These are phyloP conservation scores for Herminia tarsipennalis DNA, from an alignment of 2,888 invertebrate species.

Conservation along the genomic window DNA sequence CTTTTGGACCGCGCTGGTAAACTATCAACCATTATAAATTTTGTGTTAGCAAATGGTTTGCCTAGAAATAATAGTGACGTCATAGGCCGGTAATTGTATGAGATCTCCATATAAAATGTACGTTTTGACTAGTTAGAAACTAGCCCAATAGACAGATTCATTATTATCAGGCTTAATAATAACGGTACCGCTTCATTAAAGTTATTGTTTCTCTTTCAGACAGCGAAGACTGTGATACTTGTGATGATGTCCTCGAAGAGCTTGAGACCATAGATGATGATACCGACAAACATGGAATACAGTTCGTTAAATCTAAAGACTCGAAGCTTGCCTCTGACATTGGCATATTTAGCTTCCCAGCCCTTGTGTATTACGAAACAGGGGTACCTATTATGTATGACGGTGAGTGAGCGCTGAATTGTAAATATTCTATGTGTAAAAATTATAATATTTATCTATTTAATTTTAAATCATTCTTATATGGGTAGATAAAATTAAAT, in stretches of 20 bases:
- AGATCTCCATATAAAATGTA: too few relatives aligned
- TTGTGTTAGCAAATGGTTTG: too few relatives aligned
- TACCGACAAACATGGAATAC: slow-evolving; percentile 96
- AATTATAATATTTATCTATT: neutral
- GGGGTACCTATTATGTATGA: slow-evolving; percentile 97
- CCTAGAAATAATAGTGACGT: too few relatives aligned
- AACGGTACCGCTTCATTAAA: neutral
- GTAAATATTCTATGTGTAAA: slow-evolving; percentile 19
- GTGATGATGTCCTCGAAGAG: slow-evolving; percentile 93
- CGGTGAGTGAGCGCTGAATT: slow-evolving; percentile 87
- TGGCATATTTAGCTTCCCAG: slow-evolving; percentile 96
- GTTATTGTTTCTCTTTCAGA: slow-evolving; percentile 77
- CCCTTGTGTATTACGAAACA: slow-evolving; percentile 96
- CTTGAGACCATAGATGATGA: slow-evolving; percentile 97
- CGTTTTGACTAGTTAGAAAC: too few relatives aligned
- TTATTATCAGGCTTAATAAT: too few relatives aligned
- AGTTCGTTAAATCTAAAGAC: slow-evolving; percentile 97
- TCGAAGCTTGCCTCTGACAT: slow-evolving; percentile 95
- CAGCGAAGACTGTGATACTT: slow-evolving; percentile 94
- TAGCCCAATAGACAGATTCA: too few relatives aligned
- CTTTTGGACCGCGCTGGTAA: too few relatives aligned
- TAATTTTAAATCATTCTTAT: too few relatives aligned
- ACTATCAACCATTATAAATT: too few relatives aligned
- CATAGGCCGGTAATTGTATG: too few relatives aligned
- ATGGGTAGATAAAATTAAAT: too few relatives aligned